Evolutionary conservation across 2,113 vertebrate genomes (phyloP).

Genomic region (Vidua macroura): DNA sequence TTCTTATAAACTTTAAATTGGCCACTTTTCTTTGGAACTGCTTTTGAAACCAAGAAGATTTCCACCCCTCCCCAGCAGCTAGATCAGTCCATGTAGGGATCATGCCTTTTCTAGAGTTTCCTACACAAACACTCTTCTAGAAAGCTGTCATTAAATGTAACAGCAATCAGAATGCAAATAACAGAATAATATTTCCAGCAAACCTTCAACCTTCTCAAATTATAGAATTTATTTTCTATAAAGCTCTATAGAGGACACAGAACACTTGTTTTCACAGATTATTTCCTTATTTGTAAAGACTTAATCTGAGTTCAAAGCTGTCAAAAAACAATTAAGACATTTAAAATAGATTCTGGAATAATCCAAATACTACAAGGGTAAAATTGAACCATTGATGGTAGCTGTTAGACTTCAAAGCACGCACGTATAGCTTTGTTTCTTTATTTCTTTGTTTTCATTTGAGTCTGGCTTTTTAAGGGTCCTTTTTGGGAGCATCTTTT

Average conservation of each 20-base stretch:
- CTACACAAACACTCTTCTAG: not conserved
- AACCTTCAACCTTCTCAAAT: not conserved
- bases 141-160: not conserved
- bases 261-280: not conserved
- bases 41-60: not conserved
- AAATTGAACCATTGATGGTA: not conserved
- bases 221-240: not conserved
- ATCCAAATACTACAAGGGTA: not conserved
- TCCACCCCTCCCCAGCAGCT: not conserved
- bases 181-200: not conserved
- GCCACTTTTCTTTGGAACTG: not conserved
- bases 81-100: not conserved
- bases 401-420: not conserved
- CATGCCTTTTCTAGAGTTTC: not conserved
- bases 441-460: not conserved
- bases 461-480: not conserved
- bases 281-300: not conserved
- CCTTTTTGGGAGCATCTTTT: not conserved
- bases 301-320: not conserved
- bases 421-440: not conserved
- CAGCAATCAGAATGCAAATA: not conserved
- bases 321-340: not conserved
- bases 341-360: not conserved
- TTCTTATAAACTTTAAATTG: not conserved
- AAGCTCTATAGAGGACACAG: not conserved